phyloP scores from a whole-genome alignment of 2,113 vertebrate genomes.

The Hippopotamus amphibius region DNA sequence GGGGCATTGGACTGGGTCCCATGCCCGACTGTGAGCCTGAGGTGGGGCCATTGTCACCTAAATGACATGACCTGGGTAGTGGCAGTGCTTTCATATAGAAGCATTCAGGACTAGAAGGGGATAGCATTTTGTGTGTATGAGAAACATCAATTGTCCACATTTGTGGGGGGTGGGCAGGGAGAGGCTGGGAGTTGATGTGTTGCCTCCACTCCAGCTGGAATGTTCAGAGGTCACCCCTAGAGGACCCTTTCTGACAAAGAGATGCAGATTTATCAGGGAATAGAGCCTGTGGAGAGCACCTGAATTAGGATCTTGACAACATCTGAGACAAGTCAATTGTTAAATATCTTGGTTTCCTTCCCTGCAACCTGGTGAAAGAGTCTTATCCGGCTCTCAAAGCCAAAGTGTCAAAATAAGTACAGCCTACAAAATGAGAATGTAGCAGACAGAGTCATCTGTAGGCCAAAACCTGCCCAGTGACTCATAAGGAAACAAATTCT shows the following conservation, averaged over 20 bases:
- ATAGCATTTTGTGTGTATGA: neutral
- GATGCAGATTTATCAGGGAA: neutral
- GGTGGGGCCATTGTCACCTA: neutral
- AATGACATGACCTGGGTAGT: neutral
- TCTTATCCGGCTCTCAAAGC: neutral
- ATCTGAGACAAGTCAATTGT: neutral
- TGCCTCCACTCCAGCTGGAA: neutral
- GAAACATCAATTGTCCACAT: neutral
- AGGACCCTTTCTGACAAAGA: slow-evolving; percentile 68
- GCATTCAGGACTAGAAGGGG: neutral
- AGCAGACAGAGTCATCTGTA: neutral
- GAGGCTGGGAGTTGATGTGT: neutral
- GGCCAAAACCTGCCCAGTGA: neutral
- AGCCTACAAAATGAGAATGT: neutral
- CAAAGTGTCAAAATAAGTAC: too few relatives aligned
- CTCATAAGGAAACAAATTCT: neutral
- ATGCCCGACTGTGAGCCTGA: neutral
- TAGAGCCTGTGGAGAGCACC: neutral
- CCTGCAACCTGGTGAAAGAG: neutral
- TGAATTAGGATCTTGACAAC: neutral
- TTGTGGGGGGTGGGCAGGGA: accelerated
- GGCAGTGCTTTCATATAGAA: neutral
- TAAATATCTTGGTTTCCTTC: neutral
- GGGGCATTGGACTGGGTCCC: neutral
- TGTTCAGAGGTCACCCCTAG: slow-evolving; percentile 46